phyloP scores from a whole-genome alignment of 2,113 vertebrate species.

The Spilogale gracilis region DNA sequence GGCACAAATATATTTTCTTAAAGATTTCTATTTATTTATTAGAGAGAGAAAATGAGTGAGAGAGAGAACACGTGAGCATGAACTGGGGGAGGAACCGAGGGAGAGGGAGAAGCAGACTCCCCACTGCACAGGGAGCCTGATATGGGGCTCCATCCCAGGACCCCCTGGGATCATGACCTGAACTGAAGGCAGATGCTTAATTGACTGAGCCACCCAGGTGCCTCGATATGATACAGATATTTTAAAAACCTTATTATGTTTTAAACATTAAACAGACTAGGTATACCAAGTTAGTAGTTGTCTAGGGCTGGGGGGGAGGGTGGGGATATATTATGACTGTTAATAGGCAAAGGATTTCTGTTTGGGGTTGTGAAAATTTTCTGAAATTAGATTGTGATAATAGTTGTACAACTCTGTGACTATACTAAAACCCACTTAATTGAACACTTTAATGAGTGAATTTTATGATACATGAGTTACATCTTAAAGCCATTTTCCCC shows the following conservation, averaged over 20 bases:
- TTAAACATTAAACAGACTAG: neutral
- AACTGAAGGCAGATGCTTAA: neutral
- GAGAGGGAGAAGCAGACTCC: too few species aligned
- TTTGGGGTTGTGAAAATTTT: constrained; percentile 1
- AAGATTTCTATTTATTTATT: too few species aligned
- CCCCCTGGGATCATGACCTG: too few species aligned
- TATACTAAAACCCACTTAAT: constrained; percentile 17
- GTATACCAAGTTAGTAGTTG: neutral
- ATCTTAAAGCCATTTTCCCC: constrained; percentile 18
- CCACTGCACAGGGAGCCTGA: too few species aligned
- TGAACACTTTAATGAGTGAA: neutral
- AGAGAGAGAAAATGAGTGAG: too few species aligned
- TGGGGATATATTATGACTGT: constrained; percentile 28
- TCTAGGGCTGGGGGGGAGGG: neutral
- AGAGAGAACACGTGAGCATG: too few species aligned
- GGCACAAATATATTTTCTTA: too few species aligned
- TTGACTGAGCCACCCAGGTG: neutral
- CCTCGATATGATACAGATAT: neutral
- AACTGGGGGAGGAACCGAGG: too few species aligned
- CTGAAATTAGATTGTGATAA: constrained; percentile 42
- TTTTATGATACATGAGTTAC: constrained; percentile 11
- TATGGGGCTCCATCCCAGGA: too few species aligned
- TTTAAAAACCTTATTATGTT: neutral
- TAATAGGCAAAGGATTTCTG: constrained; percentile 28
- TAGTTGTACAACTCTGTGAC: neutral